Evolutionary conservation across 2,113 vertebrate species (phyloP).

Genomic region (Probosciger aterrimus): DNA sequence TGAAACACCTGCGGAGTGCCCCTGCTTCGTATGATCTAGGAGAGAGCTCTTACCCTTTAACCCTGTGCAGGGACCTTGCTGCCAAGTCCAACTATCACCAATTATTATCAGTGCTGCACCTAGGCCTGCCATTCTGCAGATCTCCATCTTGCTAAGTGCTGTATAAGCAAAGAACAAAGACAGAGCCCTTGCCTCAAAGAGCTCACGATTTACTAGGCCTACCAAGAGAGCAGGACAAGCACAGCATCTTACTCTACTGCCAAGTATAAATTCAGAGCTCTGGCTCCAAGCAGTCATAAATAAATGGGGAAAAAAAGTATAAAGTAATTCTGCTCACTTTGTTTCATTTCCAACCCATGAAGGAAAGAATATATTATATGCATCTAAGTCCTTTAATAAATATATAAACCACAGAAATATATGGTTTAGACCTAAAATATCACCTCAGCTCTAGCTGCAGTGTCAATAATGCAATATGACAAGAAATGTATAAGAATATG

Average conservation of each 20-base stretch:
- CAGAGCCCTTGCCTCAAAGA: neutral
- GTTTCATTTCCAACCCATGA: slow-evolving; percentile 9
- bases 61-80: neutral
- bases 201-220: slow-evolving; percentile 21
- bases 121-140: neutral
- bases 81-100: neutral
- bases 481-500: neutral
- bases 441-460: neutral
- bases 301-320: neutral
- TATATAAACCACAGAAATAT: neutral
- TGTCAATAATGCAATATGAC: neutral
- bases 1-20: fast-evolving
- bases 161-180: slow-evolving; percentile 27
- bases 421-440: neutral
- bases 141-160: neutral
- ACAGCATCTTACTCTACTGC: slow-evolving; percentile 16
- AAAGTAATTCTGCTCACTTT: slow-evolving; percentile 11
- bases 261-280: slow-evolving; percentile 33
- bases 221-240: slow-evolving; percentile 31
- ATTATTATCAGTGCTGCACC: neutral
- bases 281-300: neutral
- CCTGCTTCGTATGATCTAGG: neutral
- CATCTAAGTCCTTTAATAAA: slow-evolving; percentile 2
- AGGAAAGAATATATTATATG: neutral
- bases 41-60: neutral